A percentile compares a stretch with the other conserved stretches of the same genome.
phyloP scores from a whole-genome alignment of 2,113 vertebrate genomes.

The Cervus canadensis region DNA sequence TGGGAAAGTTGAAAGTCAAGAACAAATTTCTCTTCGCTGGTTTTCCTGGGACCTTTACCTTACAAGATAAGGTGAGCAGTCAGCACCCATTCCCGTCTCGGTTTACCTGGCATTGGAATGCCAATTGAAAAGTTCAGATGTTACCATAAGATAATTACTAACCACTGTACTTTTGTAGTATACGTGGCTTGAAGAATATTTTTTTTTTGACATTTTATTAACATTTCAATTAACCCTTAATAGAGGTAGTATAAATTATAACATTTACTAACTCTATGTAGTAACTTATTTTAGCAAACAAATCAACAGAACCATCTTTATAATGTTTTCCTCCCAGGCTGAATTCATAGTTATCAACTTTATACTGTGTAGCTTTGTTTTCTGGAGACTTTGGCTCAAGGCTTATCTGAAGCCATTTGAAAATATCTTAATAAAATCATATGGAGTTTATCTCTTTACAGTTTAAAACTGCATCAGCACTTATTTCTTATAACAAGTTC shows the following conservation, averaged over 20 bases:
- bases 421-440: not conserved
- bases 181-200: not conserved
- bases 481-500: not conserved
- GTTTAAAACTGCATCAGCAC: not conserved
- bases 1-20: constrained; percentile 94
- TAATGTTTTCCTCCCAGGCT: not conserved
- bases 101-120: not conserved
- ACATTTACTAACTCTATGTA: not conserved
- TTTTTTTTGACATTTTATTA: constrained; percentile 13
- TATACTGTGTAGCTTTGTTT: not conserved
- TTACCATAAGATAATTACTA: not conserved
- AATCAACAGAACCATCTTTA: not conserved
- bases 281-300: not conserved
- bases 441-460: not conserved
- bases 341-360: not conserved
- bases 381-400: not conserved
- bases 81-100: constrained; percentile 77
- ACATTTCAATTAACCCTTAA: not conserved
- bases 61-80: constrained; percentile 93
- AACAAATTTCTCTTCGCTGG: constrained; percentile 92
- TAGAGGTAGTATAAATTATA: not conserved
- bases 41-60: constrained; percentile 89
- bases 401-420: not conserved
- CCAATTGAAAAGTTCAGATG: not conserved
- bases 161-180: not conserved